Conservation (phyloP, 2,797 vertebrate species). For the Vespertilio murinus region DNA sequence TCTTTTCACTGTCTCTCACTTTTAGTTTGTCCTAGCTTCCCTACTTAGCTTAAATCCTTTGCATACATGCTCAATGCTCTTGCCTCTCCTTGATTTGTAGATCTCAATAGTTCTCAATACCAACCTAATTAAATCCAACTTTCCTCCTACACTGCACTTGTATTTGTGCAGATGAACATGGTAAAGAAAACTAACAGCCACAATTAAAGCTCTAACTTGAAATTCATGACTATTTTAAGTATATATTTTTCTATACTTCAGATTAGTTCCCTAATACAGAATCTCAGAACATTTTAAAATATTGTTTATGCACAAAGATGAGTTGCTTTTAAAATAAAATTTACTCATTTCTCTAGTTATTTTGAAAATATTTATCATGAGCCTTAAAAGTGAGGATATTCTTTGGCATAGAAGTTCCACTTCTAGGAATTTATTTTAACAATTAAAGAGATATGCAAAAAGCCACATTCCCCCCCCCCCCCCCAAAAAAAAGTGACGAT, state of each 20-base stretch:
- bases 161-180: not conserved
- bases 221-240: constrained; percentile 1
- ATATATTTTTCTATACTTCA: constrained; percentile 30
- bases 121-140: not conserved
- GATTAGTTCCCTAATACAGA: not conserved
- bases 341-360: not conserved
- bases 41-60: not conserved
- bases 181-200: not conserved
- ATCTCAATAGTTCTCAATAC: not conserved
- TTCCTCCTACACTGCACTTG: not conserved
- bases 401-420: not conserved
- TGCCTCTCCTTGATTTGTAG: not conserved
- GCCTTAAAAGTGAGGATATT: not conserved
- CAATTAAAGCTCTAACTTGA: not conserved
- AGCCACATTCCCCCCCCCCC: not conserved
- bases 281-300: not conserved
- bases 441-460: not conserved
- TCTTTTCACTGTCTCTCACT: not conserved
- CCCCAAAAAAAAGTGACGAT: not conserved
- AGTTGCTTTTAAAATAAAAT: constrained; percentile 26
- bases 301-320: not conserved
- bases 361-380: constrained; percentile 4
- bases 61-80: not conserved
- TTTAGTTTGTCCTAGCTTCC: not conserved
- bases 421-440: not conserved